phyloP scores from a whole-genome alignment of 1,140 invertebrate species.

The Bilobella aurantiaca region DNA sequence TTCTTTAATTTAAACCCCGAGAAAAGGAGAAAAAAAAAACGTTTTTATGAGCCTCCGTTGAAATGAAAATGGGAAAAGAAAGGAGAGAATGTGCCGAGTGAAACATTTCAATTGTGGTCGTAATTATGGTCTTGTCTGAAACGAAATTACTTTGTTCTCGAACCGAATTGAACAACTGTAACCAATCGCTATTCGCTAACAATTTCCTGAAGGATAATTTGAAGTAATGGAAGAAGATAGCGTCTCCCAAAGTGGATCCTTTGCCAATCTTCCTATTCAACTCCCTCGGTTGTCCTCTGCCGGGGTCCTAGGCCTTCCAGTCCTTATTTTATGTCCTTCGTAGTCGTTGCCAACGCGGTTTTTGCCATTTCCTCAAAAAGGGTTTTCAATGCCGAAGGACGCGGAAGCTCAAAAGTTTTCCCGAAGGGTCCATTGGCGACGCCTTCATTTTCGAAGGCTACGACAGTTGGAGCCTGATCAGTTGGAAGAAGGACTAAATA shows the following conservation, averaged over 20 bases:
- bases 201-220: neutral
- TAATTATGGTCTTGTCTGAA: neutral
- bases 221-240: neutral
- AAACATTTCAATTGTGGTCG: neutral
- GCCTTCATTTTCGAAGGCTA: no score
- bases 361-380: no score
- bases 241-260: neutral
- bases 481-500: neutral
- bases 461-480: neutral
- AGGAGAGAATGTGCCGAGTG: no score
- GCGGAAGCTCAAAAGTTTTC: no score
- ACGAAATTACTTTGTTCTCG: neutral
- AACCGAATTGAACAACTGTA: neutral
- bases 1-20: no score
- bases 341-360: no score
- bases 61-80: no score
- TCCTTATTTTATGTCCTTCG: neutral
- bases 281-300: neutral
- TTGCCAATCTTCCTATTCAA: conserved; percentile 4
- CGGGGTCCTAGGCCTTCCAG: no score
- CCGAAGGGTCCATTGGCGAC: no score
- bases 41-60: no score
- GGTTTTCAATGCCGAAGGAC: no score
- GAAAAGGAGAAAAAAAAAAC: no score
- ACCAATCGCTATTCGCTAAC: neutral